Percentiles rank a stretch among this genome's conserved stretches.
Evolutionary conservation across 2,113 vertebrate genomes (phyloP).

Genomic region (Seriola rivoliana): DNA sequence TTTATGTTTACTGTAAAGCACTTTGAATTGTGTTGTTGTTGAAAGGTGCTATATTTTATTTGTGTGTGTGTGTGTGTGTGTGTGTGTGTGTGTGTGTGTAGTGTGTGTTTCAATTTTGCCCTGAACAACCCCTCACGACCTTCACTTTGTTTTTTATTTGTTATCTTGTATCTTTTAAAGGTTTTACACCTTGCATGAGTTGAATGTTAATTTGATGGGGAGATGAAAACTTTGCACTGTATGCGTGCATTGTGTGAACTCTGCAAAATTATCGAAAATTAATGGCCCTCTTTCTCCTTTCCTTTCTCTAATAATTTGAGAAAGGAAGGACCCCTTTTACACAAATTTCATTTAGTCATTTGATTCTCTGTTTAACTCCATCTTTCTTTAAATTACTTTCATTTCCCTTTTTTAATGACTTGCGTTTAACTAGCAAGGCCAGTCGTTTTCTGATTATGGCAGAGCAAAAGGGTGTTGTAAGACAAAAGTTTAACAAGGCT

Average conservation of each 20-base stretch:
- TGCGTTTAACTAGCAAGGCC: constrained; percentile 41
- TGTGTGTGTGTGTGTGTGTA: neutral
- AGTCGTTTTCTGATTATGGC: constrained; percentile 11
- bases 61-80: neutral
- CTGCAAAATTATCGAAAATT: neutral
- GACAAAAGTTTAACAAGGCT: constrained; percentile 22
- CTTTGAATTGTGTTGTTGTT: neutral
- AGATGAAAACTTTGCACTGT: neutral
- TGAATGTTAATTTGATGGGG: constrained; percentile 12
- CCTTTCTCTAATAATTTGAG: neutral
- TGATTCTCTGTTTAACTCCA: constrained; percentile 16
- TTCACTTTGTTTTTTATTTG: neutral
- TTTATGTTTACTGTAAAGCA: neutral
- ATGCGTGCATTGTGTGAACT: neutral
- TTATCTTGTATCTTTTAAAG: constrained; percentile 9
- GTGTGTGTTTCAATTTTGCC: neutral
- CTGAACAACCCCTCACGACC: neutral
- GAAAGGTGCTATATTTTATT: neutral
- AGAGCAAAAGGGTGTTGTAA: neutral
- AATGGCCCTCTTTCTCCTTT: neutral
- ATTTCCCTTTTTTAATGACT: constrained; percentile 39
- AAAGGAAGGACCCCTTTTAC: neutral
- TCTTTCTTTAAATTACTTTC: constrained; percentile 11
- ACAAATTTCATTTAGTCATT: constrained; percentile 7
- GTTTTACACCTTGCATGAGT: neutral